Base-by-base conservation (phyloP, 2,797 vertebrate species). In the Xiphophorus birchmanni region DNA sequence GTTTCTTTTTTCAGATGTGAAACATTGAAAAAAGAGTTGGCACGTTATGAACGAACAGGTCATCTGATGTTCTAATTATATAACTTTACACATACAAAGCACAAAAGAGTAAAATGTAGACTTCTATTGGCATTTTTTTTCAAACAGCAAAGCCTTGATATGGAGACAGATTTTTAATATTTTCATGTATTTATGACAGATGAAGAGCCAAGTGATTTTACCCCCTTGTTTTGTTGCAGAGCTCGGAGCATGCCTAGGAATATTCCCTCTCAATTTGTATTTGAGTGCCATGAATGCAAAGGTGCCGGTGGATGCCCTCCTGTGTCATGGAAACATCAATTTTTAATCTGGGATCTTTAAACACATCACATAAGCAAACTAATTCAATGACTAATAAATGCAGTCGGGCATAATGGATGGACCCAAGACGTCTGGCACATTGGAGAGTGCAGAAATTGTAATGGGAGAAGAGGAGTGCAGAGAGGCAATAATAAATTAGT, bases 291-390 rank as follows among this genome's bases (percentile, higher is more conserved):
- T 90, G 87, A 85, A 89, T 85, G 80, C 87, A 74, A 37, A 77
- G 82, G 18, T 86, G 88, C 86, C 80, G 89, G 89, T 83, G 67
- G 85, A 92, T 90, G 89, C 89, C 90, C 82, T 90, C 82, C 91
- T 94, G 93, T 92, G 94, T 94, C 94, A 94, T 95, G 93, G 93
- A 94, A 94, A 95, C 93, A 90, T 91, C 89, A 91, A 91, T 94
- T 92, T 93, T 93, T 93, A 89, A 94, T 93, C 88, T 84, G 5
- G 84, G 78, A 78, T 92, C 88, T 84, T 92, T 90, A 88, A 91
- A 87, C 85, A 86, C 80, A 84, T 91, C 87, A 80, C 78, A 81
- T 67, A 50, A 26, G 78, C 84, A 89, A 90, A 90, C 86, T 76
- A 84, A 85, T 79, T 86, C 76, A 73, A 88, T 72, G 80, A 79